Base-by-base conservation (phyloP, 2,113 vertebrate species). In the Cettia cetti region DNA sequence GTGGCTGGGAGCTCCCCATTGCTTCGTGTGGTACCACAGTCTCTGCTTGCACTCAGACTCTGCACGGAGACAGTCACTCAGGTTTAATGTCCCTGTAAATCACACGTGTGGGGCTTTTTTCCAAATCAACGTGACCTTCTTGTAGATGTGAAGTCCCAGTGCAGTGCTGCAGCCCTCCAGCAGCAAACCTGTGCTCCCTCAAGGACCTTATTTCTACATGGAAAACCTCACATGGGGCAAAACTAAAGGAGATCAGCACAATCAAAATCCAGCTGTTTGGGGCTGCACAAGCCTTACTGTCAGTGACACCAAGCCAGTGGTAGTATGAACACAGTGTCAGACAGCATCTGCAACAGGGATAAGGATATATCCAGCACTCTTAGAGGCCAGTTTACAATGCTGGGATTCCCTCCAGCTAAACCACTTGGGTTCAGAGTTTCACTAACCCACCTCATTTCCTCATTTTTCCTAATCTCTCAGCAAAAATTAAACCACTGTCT, bases 321-420 rank as follows among this genome's bases (percentile, higher is more conserved):
- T 53, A 30, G 86, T 56, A 37, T 53, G 23, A 89, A 23, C 84
- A 31, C 24, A 1, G 14, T n/a, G 33, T 77, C n/a, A 96, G 54
- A 37, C 69, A 74, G 69, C 54, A 45, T 90, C 61, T 2, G 1
- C 57, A 89, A 11, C 11, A 31, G 47, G 31, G 28, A 37, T 83
- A 53, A 59, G 72, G 44, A 8, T 76, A 60, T 89, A 89, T 84
- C 61, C 80, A 91, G 33, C 31, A 30, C 37, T 82, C 60, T 53
- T 78, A 63, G 31, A 60, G 42, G 59, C 47, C 6, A 2, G 18
- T 85, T 85, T 89, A 49, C 69, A 89, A 12, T 60, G 60, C 76
- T 95, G 86, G 74, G 65, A 86, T 82, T 79, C 45, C 78, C 92
- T 91, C 72, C 91, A 94, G 31, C 40, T 39, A 86, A 95, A 81